Evolutionary conservation across 2,797 vertebrate species (phyloP).

Genomic region (Artibeus lituratus): DNA sequence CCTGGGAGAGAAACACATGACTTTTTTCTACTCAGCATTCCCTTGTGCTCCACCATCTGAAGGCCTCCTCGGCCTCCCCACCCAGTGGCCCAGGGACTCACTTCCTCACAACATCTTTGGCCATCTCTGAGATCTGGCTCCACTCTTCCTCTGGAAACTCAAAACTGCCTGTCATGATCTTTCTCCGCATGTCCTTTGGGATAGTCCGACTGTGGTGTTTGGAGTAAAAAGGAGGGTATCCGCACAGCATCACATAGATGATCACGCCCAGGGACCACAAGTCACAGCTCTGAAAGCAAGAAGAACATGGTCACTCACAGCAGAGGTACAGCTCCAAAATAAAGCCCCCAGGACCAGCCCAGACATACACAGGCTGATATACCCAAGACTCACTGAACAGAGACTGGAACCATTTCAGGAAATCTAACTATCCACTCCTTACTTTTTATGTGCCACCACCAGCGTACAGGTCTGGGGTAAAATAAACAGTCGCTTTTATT

Average conservation of each 20-base stretch:
- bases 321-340: background rate
- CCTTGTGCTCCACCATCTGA: background rate
- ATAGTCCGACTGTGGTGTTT: constrained; percentile 99
- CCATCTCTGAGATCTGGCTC: constrained; percentile 99
- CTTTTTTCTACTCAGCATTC: background rate
- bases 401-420: background rate
- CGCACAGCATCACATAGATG: constrained; percentile 99
- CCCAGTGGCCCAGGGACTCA: constrained; percentile 79
- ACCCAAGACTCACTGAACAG: background rate
- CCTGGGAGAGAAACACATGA: background rate
- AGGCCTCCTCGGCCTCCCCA: background rate
- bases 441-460: background rate
- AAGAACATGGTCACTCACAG: constrained; percentile 56
- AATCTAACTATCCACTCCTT: background rate
- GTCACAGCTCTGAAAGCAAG: constrained; percentile 94
- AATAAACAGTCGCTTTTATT: background rate
- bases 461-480: background rate
- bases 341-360: background rate
- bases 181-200: constrained; percentile 99
- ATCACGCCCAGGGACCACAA: constrained; percentile 99
- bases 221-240: constrained; percentile 98
- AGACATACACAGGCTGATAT: background rate
- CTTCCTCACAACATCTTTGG: constrained; percentile 99
- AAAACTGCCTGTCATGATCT: constrained; percentile 99
- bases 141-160: constrained; percentile 99